Evolutionary conservation across 2,888 invertebrate species (phyloP).

Genomic region (Myopa tessellatipennis): DNA sequence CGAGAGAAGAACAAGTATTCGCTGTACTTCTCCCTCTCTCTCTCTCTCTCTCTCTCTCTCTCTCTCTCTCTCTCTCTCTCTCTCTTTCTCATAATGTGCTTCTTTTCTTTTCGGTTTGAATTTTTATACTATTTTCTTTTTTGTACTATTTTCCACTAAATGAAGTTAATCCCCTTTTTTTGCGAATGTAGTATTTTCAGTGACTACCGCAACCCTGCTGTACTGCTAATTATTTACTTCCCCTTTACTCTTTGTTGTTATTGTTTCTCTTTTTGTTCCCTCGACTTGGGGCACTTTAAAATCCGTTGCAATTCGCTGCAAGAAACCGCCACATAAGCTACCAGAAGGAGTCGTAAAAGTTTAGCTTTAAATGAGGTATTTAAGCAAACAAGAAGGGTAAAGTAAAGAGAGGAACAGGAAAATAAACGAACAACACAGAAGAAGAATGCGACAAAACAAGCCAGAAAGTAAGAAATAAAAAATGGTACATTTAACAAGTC

Average conservation of each 20-base stretch:
- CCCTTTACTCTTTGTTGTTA: not conserved
- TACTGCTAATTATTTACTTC: not conserved
- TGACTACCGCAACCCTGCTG: not conserved
- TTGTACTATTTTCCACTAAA: no score
- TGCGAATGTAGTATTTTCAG: not conserved
- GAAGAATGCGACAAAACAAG: not conserved
- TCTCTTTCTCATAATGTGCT: not conserved
- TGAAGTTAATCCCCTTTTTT: no score
- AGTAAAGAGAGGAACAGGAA: not conserved
- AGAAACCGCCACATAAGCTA: not conserved
- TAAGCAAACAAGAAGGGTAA: not conserved
- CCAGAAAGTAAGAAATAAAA: no score
- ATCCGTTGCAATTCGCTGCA: not conserved
- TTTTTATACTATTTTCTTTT: no score
- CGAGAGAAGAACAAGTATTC: not conserved
- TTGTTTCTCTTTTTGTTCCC: not conserved
- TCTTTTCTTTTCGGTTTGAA: no score
- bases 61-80: conserved; percentile 1
- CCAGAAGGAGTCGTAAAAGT: not conserved
- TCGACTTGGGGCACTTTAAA: not conserved
- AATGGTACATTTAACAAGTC: no score
- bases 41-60: not conserved
- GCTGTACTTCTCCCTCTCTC: no score
- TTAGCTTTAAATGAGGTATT: not conserved
- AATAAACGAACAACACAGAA: not conserved